A percentile compares a stretch with the other conserved stretches of the same genome.
These are phyloP conservation scores for Oscheius sp. DNA, from an alignment of 2,888 invertebrate genomes.

Conservation along the genomic window DNA sequence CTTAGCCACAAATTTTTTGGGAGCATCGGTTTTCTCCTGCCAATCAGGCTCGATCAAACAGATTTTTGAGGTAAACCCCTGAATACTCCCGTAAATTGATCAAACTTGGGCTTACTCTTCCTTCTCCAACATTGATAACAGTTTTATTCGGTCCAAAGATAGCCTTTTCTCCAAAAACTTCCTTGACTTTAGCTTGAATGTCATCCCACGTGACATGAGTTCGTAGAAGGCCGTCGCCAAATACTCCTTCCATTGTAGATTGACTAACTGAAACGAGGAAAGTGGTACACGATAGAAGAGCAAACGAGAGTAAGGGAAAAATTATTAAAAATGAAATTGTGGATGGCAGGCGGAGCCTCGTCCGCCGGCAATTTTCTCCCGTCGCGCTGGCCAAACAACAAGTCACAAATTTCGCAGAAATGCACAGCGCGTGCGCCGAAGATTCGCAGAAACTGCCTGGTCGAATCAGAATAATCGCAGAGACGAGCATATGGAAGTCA, in stretches of 20 bases:
- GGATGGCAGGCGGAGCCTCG: too few relatives aligned
- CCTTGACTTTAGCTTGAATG: constrained; percentile 17
- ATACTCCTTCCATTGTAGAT: background rate
- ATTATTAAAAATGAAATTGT: too few relatives aligned
- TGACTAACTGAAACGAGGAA: background rate
- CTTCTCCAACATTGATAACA: constrained; percentile 20
- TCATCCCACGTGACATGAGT: constrained; percentile 31
- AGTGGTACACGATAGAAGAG: too few relatives aligned
- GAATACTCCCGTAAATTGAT: background rate
- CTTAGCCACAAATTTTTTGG: constrained; percentile 8
- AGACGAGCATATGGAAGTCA: too few relatives aligned
- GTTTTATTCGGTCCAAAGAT: constrained; percentile 25
- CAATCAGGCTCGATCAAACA: constrained; percentile 35
- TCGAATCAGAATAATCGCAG: too few relatives aligned
- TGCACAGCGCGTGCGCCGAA: too few relatives aligned
- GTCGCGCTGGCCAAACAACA: too few relatives aligned
- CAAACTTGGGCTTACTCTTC: constrained; percentile 12
- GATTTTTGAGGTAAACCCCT: constrained; percentile 38
- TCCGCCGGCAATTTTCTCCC: too few relatives aligned
- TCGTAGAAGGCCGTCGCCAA: constrained; percentile 28
- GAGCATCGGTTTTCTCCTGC: constrained; percentile 7
- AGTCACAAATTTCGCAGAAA: too few relatives aligned
- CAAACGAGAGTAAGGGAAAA: too few relatives aligned
- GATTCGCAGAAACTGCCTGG: too few relatives aligned
- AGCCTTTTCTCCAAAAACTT: constrained; percentile 20